Conservation (phyloP, 2,888 invertebrate species). For the Glyphotaelius pellucidus region DNA sequence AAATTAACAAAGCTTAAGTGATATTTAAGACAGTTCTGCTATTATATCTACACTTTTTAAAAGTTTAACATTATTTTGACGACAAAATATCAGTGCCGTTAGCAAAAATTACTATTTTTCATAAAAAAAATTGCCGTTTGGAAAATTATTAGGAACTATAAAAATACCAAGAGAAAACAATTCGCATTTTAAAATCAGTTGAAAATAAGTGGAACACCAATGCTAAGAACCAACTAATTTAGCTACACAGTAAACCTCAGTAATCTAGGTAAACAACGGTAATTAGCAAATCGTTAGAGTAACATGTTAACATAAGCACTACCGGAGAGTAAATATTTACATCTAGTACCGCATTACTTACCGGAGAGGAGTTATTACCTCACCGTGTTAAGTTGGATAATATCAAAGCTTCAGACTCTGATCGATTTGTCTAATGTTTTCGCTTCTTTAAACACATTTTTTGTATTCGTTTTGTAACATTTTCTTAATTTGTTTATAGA, state of each 20-base stretch:
- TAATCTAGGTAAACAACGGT: neutral
- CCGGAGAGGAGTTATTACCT: neutral
- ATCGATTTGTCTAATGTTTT: neutral
- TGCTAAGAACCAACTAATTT: neutral
- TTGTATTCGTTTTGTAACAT: neutral
- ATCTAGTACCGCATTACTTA: neutral
- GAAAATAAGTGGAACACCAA: neutral
- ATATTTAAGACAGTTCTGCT: no score
- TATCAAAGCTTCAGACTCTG: neutral
- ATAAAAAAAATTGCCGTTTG: no score
- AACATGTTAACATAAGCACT: neutral
- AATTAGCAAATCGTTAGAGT: neutral
- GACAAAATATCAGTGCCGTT: no score
- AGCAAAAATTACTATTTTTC: no score
- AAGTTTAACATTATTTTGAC: no score
- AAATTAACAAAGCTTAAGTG: no score
- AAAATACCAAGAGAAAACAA: neutral
- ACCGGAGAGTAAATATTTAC: neutral
- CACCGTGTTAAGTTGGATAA: neutral
- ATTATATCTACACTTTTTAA: no score
- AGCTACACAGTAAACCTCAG: neutral
- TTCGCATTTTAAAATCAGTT: neutral
- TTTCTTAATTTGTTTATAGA: neutral
- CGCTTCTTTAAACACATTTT: neutral
- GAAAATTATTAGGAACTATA: neutral